Evolutionary conservation across 2,113 vertebrate genomes (phyloP).

Genomic region (Otis tarda): DNA sequence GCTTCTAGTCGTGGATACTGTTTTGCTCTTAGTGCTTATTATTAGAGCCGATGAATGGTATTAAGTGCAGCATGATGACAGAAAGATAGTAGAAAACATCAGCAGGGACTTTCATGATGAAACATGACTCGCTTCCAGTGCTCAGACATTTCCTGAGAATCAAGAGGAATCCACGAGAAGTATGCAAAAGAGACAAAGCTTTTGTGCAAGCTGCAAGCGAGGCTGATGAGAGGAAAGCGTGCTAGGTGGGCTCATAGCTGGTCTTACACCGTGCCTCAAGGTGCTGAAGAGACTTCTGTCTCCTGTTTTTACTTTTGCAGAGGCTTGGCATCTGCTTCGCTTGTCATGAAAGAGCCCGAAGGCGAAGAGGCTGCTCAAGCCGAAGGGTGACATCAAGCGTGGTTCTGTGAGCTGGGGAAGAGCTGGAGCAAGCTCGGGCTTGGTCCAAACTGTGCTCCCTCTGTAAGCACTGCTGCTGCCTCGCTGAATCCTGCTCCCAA

Average conservation of each 20-base stretch:
- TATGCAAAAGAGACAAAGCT: not conserved
- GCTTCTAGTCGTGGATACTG: not conserved
- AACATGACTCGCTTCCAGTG: not conserved
- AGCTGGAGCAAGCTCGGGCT: not conserved
- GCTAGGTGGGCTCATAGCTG: not conserved
- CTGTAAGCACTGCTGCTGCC: not conserved
- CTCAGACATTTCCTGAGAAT: not conserved
- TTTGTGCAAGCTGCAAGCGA: not conserved
- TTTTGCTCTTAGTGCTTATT: not conserved
- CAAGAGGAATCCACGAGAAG: not conserved
- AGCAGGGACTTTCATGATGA: not conserved
- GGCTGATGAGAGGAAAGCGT: not conserved
- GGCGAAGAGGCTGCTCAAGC: not conserved
- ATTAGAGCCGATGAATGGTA: not conserved
- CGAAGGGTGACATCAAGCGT: not conserved
- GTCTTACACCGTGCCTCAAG: rapidly evolving
- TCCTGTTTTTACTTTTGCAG: not conserved
- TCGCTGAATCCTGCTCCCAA: not conserved
- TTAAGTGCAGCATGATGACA: not conserved
- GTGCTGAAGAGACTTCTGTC: not conserved
- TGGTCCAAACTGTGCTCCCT: not conserved
- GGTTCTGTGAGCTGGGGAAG: not conserved
- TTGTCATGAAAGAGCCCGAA: not conserved
- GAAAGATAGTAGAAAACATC: not conserved
- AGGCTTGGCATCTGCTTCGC: not conserved